Base-by-base conservation (phyloP, 2,888 invertebrate genomes). In the Papilio demoleus region DNA sequence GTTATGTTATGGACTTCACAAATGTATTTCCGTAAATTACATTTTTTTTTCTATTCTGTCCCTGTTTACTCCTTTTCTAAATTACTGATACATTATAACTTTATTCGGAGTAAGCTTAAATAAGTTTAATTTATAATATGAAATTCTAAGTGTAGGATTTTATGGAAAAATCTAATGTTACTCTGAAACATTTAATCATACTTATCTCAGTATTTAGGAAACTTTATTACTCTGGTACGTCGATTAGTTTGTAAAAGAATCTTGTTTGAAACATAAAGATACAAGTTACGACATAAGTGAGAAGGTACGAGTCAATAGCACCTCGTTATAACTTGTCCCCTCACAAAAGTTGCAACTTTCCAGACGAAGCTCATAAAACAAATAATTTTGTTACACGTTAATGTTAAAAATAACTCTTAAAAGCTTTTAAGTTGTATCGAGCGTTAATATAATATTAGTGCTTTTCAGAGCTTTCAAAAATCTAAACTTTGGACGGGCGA, bases 271-370 rank as follows among this genome's bases (percentile, higher is more conserved):
- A 84, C 81, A 82, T 80, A 82, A 81, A 78, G 81, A 85, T 82
- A 80, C 81, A 81, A 85, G 82, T 82, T 78, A 73, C 74, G 75
- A 79, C 76, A 74, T 78, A 74, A 31, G 74, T 80, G 80, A 82
- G 80, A 81, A 82, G 82, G 78, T 76, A 73, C 77, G 79, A 86
- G 82, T 88, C 87, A 87, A 88, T 86, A 83, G 80, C 77, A 80
- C 75, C 86, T 87, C 85, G 83, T 87, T 87, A 87, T 85, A 87
- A 87, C 78, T 87, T 86, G 70, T 65, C 71, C 79, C 71, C 70
- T 72, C 73, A 71, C 77, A 75, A 76, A 78, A 80, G 76, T 80
- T 75, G 77, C 82, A 75, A 75, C 70, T 73, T 74, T 67, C 38
- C 60, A 66, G 68, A 71, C 70, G 56, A 65, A 65, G 50, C 36